Conservation (phyloP, 2,888 invertebrate genomes). For the Aporophyla nigra region DNA sequence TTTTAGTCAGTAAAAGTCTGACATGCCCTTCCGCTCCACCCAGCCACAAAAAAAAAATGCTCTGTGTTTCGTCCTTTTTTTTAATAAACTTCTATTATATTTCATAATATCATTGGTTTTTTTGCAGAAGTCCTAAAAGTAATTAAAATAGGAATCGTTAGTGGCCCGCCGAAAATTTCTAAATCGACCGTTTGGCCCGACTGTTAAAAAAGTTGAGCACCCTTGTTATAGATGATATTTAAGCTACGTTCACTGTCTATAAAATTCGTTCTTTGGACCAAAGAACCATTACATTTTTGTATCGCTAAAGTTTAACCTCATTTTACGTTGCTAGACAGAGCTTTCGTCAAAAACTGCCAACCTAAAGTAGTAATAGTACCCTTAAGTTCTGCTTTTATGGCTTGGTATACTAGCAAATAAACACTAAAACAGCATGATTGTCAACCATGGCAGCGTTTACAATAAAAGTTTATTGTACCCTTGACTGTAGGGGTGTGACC, state of each 20-base stretch:
- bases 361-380: slow-evolving; percentile 34
- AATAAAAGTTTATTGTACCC: slow-evolving; percentile 47
- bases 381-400: slow-evolving; percentile 51
- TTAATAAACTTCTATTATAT: too few relatives aligned
- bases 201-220: too few relatives aligned
- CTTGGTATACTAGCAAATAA: slow-evolving; percentile 46
- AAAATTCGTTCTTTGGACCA: slow-evolving; percentile 42
- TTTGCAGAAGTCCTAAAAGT: too few relatives aligned
- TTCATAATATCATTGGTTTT: too few relatives aligned
- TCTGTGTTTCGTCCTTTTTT: too few relatives aligned
- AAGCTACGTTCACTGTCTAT: slow-evolving; percentile 36
- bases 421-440: slow-evolving; percentile 56
- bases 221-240: slow-evolving; percentile 13
- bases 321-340: slow-evolving; percentile 42
- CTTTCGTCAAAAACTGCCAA: slow-evolving; percentile 35
- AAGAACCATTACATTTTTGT: slow-evolving; percentile 29
- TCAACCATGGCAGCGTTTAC: slow-evolving; percentile 37
- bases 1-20: too few relatives aligned
- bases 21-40: too few relatives aligned
- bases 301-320: slow-evolving; percentile 43
- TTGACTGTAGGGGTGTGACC: slow-evolving; percentile 19
- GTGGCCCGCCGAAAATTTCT: too few relatives aligned
- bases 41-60: too few relatives aligned
- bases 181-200: too few relatives aligned
- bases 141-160: too few relatives aligned